These are phyloP conservation scores for Chouioia cunea DNA, from an alignment of 2,888 invertebrate genomes.

Conservation along the genomic window DNA sequence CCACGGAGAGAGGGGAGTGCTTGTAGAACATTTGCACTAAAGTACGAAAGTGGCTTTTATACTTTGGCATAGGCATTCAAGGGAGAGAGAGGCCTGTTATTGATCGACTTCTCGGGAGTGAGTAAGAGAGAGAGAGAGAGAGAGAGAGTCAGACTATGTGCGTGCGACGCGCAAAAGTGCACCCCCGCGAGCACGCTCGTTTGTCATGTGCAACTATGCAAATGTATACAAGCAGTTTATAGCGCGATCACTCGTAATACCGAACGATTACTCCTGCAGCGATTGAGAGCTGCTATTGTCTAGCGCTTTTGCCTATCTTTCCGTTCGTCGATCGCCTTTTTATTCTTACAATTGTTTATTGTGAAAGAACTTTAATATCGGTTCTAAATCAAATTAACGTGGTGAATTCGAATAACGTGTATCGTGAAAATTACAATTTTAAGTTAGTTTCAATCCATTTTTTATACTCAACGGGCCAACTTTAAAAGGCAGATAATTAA, in stretches of 20 bases:
- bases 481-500: too few species aligned
- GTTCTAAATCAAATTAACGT: too few species aligned
- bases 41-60: conserved; percentile 65
- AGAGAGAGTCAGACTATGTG: conserved; percentile 25
- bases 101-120: conserved; percentile 64
- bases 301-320: too few species aligned
- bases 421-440: too few species aligned
- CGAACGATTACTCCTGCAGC: conserved; percentile 35
- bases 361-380: too few species aligned
- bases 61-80: conserved; percentile 55
- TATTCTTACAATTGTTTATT: too few species aligned
- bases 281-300: conserved; percentile 2
- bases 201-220: conserved; percentile 42
- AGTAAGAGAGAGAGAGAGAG: not conserved
- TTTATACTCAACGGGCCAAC: too few species aligned
- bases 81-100: conserved; percentile 58
- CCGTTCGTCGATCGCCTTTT: too few species aligned
- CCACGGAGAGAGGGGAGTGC: conserved; percentile 57
- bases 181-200: not conserved
- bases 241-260: conserved; percentile 38
- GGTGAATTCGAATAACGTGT: too few species aligned
- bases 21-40: conserved; percentile 67
- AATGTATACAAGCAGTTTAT: conserved; percentile 40
- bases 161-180: not conserved
- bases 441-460: too few species aligned